A percentile compares a stretch with the other conserved stretches of the same genome.
phyloP scores from a whole-genome alignment of 2,113 vertebrate species.

The Catagonus wagneri region DNA sequence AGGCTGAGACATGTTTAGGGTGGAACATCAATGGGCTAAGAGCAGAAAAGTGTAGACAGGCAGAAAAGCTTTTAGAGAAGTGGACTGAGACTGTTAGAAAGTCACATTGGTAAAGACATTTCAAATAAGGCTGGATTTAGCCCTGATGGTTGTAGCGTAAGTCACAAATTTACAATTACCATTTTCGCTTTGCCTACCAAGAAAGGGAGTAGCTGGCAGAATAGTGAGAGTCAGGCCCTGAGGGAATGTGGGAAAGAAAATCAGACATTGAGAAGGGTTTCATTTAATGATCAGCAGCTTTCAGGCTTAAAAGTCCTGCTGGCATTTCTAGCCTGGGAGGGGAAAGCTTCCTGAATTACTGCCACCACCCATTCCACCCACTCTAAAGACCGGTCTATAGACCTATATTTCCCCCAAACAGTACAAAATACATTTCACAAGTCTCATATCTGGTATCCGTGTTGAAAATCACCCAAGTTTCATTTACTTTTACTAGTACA shows the following conservation, averaged over 20 bases:
- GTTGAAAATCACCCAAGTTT: constrained; percentile 51
- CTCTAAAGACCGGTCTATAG: constrained; percentile 32
- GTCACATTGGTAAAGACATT: constrained; percentile 18
- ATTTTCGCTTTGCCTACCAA: constrained; percentile 20
- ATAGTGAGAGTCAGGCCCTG: background rate
- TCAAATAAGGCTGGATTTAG: constrained; percentile 11
- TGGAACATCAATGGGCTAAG: background rate
- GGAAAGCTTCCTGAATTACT: constrained; percentile 43
- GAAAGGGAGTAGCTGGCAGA: constrained; percentile 12
- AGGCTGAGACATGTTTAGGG: background rate
- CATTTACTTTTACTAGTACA: constrained; percentile 27
- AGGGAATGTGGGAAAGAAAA: constrained; percentile 31
- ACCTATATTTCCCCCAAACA: constrained; percentile 47
- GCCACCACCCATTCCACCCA: background rate
- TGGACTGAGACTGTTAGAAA: background rate
- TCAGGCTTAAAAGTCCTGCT: constrained; percentile 17
- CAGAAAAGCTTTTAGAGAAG: background rate
- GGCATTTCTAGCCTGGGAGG: constrained; percentile 42
- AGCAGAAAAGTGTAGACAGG: background rate
- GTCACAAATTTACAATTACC: constrained; percentile 11
- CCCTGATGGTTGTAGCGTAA: background rate
- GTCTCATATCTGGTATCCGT: background rate
- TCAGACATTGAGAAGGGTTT: constrained; percentile 2
- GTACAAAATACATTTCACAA: background rate
- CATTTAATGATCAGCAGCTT: constrained; percentile 30